Conservation (phyloP, 2,888 invertebrate species). For the Lasioglossum villosulum region DNA sequence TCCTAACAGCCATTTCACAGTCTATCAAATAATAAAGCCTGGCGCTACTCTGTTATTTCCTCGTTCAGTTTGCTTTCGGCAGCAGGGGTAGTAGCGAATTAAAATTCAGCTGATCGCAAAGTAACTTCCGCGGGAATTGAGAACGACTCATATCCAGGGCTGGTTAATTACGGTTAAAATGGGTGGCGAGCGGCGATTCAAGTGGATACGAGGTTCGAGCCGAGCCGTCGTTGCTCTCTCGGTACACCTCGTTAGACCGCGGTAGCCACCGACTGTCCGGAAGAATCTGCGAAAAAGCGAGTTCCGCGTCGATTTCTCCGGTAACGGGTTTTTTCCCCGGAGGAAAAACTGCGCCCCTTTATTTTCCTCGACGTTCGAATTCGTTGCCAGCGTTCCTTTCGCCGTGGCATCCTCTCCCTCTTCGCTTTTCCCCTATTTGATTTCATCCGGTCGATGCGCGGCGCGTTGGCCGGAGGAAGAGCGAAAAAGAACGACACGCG, state of each 20-base stretch:
- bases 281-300: constrained; percentile 14
- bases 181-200: neutral
- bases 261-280: constrained; percentile 1
- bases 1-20: neutral
- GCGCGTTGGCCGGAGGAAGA: constrained; percentile 24
- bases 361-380: constrained; percentile 44
- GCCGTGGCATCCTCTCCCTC: constrained; percentile 15
- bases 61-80: neutral
- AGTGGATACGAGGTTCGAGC: neutral
- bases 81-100: neutral
- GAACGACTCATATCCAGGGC: neutral
- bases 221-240: constrained; percentile 7
- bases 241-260: constrained; percentile 24
- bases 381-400: constrained; percentile 45
- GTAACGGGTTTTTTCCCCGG: neutral
- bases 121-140: neutral
- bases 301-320: constrained; percentile 29
- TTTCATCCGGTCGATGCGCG: constrained; percentile 47
- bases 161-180: constrained; percentile 35
- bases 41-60: neutral
- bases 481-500: constrained; percentile 13
- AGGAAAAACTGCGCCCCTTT: constrained; percentile 18
- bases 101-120: neutral
- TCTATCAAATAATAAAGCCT: neutral
- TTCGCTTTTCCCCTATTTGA: constrained; percentile 45